Base-by-base conservation (phyloP, 1,140 invertebrate species). In the Drosophila sproati region DNA sequence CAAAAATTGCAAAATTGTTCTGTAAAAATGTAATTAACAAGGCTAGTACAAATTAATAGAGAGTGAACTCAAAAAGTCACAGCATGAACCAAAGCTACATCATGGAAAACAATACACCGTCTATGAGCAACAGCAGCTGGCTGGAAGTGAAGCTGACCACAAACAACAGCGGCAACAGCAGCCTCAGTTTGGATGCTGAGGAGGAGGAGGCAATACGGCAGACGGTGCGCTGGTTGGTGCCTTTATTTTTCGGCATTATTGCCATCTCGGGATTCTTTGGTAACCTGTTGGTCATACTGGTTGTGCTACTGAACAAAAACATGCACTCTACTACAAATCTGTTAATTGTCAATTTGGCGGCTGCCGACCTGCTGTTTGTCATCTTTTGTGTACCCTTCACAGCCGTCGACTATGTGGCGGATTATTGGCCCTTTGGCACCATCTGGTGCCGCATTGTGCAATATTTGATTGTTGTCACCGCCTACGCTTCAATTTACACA, bases 331-430 rank as follows among this genome's bases (percentile, higher is more conserved):
- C 97, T 0, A 98, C 98, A 5, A 98, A 99, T 92, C 94, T 98
- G 20, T 94, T 98, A 2, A 98, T 99, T 72, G 96, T 97, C 37
- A 98, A 98, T 90, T 92, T 98, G 43, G 97, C 97, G 0, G 93
- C 97, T 3, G 98, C 98, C 2, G 98, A 99, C 93, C 93, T 99
- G 2, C 94, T 98, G 5, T 99, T 99, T 92, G 97, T 99, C 7
- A 95, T 98, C 43, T 98, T 99, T 92, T 99, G 98, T 93, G 97
- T 99, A 45, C 98, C 98, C 0, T 98, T 98, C 91, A 98, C 97
- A 3, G 97, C 97, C 32, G 60, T 77, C 28, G 97, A 98, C 79
- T 98, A 98, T 91, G 96, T 97, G 0, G 93, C 97, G 60, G 94
- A 95, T 0, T 94, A 94, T 82, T 99, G 98, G 98, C 97, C 97